These are phyloP conservation scores for Morbakka virulenta DNA, from an alignment of 30 jellyfish, hydroid and myxozoan species.

Conservation along the genomic window DNA sequence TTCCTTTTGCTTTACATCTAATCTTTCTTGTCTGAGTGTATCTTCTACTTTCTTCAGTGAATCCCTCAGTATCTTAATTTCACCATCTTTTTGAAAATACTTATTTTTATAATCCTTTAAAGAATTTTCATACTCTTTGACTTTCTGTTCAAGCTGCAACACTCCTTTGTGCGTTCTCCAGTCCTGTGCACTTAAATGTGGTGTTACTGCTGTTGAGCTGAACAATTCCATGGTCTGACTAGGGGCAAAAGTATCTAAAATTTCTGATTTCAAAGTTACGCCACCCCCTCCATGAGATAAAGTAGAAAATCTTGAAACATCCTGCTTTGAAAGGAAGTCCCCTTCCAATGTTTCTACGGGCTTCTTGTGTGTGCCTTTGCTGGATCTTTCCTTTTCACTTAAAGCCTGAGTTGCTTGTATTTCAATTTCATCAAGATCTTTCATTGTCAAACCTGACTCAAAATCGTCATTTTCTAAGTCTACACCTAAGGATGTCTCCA, in stretches of 20 bases:
- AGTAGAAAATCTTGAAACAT: not conserved
- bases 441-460: not conserved
- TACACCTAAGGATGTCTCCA: not conserved
- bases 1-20: constrained; percentile 25
- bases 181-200: not conserved
- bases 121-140: constrained; percentile 27
- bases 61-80: constrained; percentile 80
- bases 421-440: not conserved
- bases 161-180: not conserved
- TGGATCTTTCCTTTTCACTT: not conserved
- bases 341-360: not conserved
- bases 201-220: not conserved
- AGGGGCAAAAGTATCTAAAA: not conserved
- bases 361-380: not conserved
- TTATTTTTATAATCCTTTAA: constrained; percentile 37
- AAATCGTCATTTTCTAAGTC: not conserved
- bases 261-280: not conserved
- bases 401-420: not conserved
- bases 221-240: not conserved
- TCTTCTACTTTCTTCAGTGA: constrained; percentile 48
- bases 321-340: not conserved
- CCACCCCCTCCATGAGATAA: not conserved
- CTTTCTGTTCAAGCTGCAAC: constrained; percentile 17
- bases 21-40: constrained; percentile 31
- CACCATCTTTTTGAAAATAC: constrained; percentile 79